Evolutionary conservation across 2,888 invertebrate genomes (phyloP), one percentile per base, ranked within the genome.

Genomic region (Acutogordius australiensis): DNA sequence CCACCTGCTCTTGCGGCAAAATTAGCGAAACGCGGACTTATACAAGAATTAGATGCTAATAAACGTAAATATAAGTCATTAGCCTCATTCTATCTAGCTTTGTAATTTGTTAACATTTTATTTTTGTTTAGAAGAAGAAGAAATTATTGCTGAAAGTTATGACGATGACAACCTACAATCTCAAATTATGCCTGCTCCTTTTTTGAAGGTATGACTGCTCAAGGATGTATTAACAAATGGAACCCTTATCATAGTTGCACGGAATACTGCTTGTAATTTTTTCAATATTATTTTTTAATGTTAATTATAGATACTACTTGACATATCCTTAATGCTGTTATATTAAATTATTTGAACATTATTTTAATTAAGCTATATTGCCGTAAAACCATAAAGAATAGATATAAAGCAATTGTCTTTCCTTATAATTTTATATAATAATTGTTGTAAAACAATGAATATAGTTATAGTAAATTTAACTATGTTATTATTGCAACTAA

Each of bases 181-280:
- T 13, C 28, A 61, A 29, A 44, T 8, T n/a, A n/a, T n/a, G n/a
- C n/a, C n/a, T n/a, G 8, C 51, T 23, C 4, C 18, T 18, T 51
- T 51, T 8, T 23, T 4, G 21, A 51, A 8, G 27, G 18, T 18
- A 57, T 65, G 28, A 65, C 64, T 62, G 67, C 65, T 2, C 66
- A 70, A 1, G 82, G 82, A 2, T 99, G 97, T 68, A 94, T 94
- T 0, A 97, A 97, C 70, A 90, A 87, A 72, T 81, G 79, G 67
- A 97, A 94, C 68, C 80, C 86, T 61, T 86, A 80, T 70, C 97
- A 97, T 67, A 81, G 84, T 65, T 99, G 97, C 69, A 79, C 79
- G 0, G 77, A 79, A 60, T 90, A 78, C 73, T 97, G 97, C 70
- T 81, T 82, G 56, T 81, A 82, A 51, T 51, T 23, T 26, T 51